These are phyloP conservation scores for Pygoscelis antarcticus DNA, from an alignment of 2,113 vertebrate genomes.

Conservation along the genomic window DNA sequence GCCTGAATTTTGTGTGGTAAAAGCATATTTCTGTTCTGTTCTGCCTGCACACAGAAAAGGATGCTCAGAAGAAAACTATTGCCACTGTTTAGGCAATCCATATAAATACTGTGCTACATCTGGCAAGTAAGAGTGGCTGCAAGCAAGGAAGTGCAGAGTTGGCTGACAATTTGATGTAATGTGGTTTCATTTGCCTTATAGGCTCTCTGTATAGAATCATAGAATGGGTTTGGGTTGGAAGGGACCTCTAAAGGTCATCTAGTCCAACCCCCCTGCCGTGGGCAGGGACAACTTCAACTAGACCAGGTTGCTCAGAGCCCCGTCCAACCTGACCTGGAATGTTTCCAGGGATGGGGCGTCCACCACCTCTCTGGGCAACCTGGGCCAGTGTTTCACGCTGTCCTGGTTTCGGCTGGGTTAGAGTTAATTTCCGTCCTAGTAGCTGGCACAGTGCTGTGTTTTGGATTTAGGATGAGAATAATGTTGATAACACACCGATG, in stretches of 20 bases:
- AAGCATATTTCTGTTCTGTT: background rate
- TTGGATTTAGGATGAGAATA: too few relatives aligned
- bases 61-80: background rate
- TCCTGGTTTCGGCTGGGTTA: too few relatives aligned
- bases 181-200: background rate
- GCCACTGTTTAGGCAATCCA: background rate
- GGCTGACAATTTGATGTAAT: background rate
- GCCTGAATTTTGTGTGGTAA: background rate
- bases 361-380: background rate
- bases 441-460: too few relatives aligned
- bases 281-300: background rate
- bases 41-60: background rate
- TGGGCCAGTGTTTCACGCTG: background rate
- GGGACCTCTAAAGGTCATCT: background rate
- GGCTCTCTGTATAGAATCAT: background rate
- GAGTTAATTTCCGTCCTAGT: too few relatives aligned
- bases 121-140: background rate
- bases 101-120: background rate
- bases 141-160: background rate
- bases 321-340: fast-evolving
- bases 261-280: too few relatives aligned
- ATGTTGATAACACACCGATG: too few relatives aligned
- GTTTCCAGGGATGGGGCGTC: background rate
- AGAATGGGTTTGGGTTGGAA: background rate
- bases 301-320: background rate